Base-by-base conservation (phyloP, 1,140 invertebrate genomes). In the Laupala kohalensis region DNA sequence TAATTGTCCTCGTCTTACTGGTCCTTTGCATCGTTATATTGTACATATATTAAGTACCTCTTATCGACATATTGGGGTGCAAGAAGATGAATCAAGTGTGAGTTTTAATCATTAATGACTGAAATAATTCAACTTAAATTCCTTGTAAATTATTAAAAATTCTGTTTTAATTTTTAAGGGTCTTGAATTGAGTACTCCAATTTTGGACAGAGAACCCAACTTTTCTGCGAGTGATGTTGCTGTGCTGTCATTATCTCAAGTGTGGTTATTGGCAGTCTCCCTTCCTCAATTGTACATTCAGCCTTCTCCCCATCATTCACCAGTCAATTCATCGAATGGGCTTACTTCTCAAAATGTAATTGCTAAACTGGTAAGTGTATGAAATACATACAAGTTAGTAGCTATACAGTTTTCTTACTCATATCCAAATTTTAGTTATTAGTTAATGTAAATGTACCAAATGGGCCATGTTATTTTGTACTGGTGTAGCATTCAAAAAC, bases 1-100 rank as follows among this genome's bases (percentile, higher is more conserved):
- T 74, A 88, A 94, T 81, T 89, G 89, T 75, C 89, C 90, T 25
- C 82, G 90, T 65, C 81, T 93, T 23, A 83, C 93, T 13, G 81
- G 89, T 23, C 87, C 90, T 0, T 82, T 94, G n/a, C 92, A 95
- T 79, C 87, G 90, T 78, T 91, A 85, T 72, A 85, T 89, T 71
- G 86, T 93, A 12, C 91, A 93, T 77, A 86, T 89, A 69, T 79
- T 95, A 26, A 89, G 89, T 27, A 93, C 90, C 9, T 87, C 88
- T 1, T 91, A 90, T 81, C 85, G 90, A 64, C 86, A 69, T 23
- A 73, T 63, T 70, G 67, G n/a, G 72, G n/a, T n/a, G n/a, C n/a
- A 53, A 4, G 37, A 19, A 13, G 37, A 53, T 13, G 37, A 53
- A 53, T 4, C 37, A 13, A 13, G 9, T 53, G 37, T 53, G 19